These are phyloP conservation scores for Ceratotherium simum DNA, from an alignment of 2,113 vertebrate species.

Conservation along the genomic window DNA sequence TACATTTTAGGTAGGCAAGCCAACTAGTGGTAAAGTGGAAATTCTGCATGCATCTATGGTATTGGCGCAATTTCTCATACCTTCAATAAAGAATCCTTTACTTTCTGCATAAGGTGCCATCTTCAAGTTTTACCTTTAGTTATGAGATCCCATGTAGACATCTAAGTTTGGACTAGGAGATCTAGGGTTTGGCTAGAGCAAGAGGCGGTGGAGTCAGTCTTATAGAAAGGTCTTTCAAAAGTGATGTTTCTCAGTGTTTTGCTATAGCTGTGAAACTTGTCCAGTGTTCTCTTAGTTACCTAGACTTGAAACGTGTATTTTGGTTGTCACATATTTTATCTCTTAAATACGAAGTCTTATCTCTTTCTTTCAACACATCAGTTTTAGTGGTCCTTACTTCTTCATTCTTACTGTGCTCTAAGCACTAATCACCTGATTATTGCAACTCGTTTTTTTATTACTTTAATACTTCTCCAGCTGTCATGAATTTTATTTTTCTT, in stretches of 20 bases:
- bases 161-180: background rate
- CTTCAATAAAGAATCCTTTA: background rate
- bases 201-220: background rate
- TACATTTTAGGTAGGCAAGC: background rate
- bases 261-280: background rate
- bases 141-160: background rate
- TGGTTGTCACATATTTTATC: background rate
- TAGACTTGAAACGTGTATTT: background rate
- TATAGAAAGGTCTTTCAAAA: background rate
- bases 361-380: background rate
- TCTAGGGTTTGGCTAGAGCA: slow-evolving; percentile 1
- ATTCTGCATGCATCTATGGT: background rate
- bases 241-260: background rate
- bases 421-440: background rate
- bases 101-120: background rate
- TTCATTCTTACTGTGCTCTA: background rate
- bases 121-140: slow-evolving; percentile 22
- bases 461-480: background rate
- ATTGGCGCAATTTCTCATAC: background rate
- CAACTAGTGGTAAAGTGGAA: background rate
- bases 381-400: slow-evolving; percentile 20
- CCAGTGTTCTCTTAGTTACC: background rate
- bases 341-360: background rate
- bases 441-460: background rate
- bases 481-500: background rate